phyloP scores from a whole-genome alignment of 2,113 vertebrate species.

The Salvelinus sp. region DNA sequence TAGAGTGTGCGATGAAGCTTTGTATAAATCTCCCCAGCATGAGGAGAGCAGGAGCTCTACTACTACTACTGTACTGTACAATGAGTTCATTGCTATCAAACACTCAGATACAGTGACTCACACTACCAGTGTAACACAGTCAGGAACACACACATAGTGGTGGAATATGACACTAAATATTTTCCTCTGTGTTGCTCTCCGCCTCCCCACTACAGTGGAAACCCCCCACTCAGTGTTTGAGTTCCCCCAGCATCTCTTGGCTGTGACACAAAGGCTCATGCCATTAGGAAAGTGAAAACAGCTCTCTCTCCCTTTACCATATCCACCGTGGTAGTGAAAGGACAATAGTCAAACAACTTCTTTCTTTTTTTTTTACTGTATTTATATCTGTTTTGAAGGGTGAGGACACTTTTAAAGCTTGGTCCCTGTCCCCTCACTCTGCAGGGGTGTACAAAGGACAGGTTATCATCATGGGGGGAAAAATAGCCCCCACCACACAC shows the following conservation, averaged over 20 bases:
- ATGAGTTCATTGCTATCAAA: not conserved
- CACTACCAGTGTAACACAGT: not conserved
- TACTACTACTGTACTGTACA: too few species aligned
- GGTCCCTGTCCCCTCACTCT: too few species aligned
- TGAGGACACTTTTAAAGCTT: too few species aligned
- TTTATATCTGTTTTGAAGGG: too few species aligned
- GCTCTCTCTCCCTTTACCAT: not conserved
- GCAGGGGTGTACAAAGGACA: too few species aligned
- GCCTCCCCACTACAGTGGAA: slow-evolving; percentile 57
- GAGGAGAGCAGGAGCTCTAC: not conserved
- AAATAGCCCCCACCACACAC: too few species aligned
- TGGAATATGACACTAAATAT: not conserved
- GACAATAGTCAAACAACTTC: not conserved
- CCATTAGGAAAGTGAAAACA: slow-evolving; percentile 59
- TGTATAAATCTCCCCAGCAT: not conserved
- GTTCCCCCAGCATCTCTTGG: slow-evolving; percentile 52
- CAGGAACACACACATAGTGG: not conserved
- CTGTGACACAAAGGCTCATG: not conserved
- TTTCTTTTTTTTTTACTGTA: too few species aligned
- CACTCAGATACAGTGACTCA: not conserved
- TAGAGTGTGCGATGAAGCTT: not conserved
- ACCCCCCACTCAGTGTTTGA: slow-evolving; percentile 45
- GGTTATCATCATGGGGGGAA: too few species aligned
- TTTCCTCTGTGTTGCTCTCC: not conserved
- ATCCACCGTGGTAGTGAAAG: not conserved